Conservation (phyloP, 1,140 invertebrate species). For the Saccostrea cuccullata region DNA sequence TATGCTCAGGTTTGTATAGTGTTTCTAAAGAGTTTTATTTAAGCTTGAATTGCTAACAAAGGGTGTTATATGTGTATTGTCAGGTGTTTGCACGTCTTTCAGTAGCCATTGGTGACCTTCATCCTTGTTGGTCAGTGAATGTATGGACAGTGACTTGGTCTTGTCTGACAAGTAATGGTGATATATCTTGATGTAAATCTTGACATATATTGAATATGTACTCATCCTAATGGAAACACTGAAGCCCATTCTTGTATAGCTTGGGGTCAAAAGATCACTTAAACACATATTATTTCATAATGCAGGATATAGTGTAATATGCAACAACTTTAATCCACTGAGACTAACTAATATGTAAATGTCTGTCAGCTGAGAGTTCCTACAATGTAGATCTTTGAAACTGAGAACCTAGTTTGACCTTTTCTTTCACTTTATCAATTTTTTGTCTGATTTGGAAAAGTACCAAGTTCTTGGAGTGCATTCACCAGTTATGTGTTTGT, state of each 20-base stretch:
- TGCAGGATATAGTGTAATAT: not conserved
- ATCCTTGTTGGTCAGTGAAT: not conserved
- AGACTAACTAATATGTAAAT: not conserved
- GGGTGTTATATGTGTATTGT: not conserved
- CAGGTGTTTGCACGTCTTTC: not conserved
- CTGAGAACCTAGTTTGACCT: conserved; percentile 21
- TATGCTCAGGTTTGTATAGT: conserved; percentile 16
- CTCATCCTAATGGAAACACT: not conserved
- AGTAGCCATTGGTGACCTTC: not conserved
- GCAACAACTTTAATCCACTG: not conserved
- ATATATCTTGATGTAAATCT: conserved; percentile 17
- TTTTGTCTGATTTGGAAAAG: conserved; percentile 31
- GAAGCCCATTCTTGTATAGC: not conserved
- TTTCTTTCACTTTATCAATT: conserved; percentile 38
- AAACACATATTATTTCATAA: not conserved
- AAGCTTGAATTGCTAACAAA: no score
- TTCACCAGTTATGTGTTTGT: conserved; percentile 35
- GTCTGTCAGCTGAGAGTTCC: not conserved
- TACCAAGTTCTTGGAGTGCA: conserved; percentile 35
- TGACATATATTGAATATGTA: not conserved
- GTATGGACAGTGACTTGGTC: not conserved
- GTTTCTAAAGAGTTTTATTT: not conserved
- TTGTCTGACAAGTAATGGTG: conserved; percentile 6
- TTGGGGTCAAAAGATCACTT: conserved; percentile 23
- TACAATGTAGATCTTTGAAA: not conserved